Evolutionary conservation across 2,888 invertebrate species (phyloP), one percentile per base, ranked within the genome.

Genomic region (Dendrolimus pini): DNA sequence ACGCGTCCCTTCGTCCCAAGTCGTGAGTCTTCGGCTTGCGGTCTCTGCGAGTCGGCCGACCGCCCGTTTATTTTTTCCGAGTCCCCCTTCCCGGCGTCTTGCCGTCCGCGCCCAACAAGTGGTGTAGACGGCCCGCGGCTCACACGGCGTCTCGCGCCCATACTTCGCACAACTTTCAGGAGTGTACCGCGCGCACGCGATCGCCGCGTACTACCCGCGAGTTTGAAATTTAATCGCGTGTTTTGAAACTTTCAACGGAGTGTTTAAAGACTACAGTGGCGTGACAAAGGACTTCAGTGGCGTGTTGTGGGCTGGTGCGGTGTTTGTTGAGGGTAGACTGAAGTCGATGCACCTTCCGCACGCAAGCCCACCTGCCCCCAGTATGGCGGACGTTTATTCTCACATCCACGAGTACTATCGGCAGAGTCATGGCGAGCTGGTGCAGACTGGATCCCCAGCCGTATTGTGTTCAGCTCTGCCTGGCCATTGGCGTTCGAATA

Each of bases 401-500:
- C 93, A 94, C 70, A 92, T 96, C 70, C 94, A 95, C 78, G 96
- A 96, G 73, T 94, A 95, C 74, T 93, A 96, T 67, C 94, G 95
- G 83, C 96, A 97, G 77, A 97, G 95, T 77, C 97, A 97, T 75
- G 98, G 98, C n/a, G 96, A 97, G 79, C 91, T 99, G 76, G 96
- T 98, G 68, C 95, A 95, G 82, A 99, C 99, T 41, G 99, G 98
- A 56, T 97, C 97, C 63, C 99, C 99, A 0, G 96, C 98, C 65
- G 96, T 99, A 66, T 92, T 99, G 61, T 99, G 99, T 91, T 97
- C 98, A 56, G 95, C 94, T 1, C 91, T 99, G 68, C 99, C 99
- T 2, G 94, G 94, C 0, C 99, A 99, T 81, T 99, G 99, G 99
- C 93, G 99, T 62, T 98, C 95, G 56, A 99, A 99, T 92, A 99